phyloP scores from a whole-genome alignment of 1,140 invertebrate genomes.

The Dreissena rostriformis region DNA sequence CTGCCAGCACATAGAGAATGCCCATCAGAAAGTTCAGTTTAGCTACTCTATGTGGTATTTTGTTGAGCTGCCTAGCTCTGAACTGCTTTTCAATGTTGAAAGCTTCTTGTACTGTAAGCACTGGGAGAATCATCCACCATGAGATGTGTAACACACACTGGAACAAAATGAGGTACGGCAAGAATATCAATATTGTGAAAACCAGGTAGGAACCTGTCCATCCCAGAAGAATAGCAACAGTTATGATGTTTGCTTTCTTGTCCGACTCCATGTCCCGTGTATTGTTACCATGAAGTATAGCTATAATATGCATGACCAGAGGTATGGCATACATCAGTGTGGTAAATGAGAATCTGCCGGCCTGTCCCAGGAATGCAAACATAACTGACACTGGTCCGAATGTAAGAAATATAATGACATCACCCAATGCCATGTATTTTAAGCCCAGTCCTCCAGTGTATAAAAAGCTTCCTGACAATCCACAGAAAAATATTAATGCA shows the following conservation, averaged over 20 bases:
- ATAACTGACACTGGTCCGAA: slow-evolving; percentile 97
- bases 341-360: slow-evolving; percentile 86
- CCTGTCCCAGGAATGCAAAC: slow-evolving; percentile 96
- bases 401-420: slow-evolving; percentile 93
- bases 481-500: slow-evolving; percentile 96
- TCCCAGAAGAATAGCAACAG: slow-evolving; percentile 96
- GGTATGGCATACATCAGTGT: slow-evolving; percentile 96
- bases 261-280: slow-evolving; percentile 94
- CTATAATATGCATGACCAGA: slow-evolving; percentile 95
- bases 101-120: slow-evolving; percentile 92
- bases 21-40: slow-evolving; percentile 95
- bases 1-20: slow-evolving; percentile 91
- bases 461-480: slow-evolving; percentile 91
- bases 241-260: slow-evolving; percentile 93
- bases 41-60: slow-evolving; percentile 93
- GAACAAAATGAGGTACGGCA: slow-evolving; percentile 94
- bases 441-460: slow-evolving; percentile 93
- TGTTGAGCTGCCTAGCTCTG: slow-evolving; percentile 88
- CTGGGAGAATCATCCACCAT: slow-evolving; percentile 92
- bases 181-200: slow-evolving; percentile 94
- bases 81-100: slow-evolving; percentile 96
- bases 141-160: slow-evolving; percentile 90
- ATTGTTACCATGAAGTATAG: slow-evolving; percentile 97
- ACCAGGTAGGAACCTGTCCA: slow-evolving; percentile 94
- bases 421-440: slow-evolving; percentile 96